Conservation (phyloP, 1,140 invertebrate genomes). For the Dufourea novaeangliae region DNA sequence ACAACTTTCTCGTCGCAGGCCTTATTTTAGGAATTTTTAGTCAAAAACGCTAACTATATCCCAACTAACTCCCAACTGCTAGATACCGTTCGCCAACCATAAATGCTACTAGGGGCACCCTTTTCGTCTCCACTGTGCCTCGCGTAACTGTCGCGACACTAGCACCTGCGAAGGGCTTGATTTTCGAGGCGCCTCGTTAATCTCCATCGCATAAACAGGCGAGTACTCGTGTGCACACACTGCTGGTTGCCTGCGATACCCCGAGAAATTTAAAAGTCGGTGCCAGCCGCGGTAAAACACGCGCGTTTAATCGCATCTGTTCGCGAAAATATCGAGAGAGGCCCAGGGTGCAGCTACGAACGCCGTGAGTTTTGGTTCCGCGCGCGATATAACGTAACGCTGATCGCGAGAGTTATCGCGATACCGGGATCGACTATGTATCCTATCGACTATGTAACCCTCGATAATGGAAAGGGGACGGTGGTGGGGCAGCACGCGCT, state of each 20-base stretch:
- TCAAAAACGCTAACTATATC: too few species aligned
- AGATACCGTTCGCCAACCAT: too few species aligned
- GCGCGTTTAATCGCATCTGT: conserved; percentile 22
- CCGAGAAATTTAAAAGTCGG: conserved; percentile 30
- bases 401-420: conserved; percentile 19
- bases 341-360: background rate
- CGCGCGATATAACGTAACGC: conserved; percentile 17
- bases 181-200: conserved; percentile 21
- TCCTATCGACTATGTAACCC: background rate
- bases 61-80: too few species aligned
- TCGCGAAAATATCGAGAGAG: background rate
- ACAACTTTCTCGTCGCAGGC: too few species aligned
- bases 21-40: too few species aligned
- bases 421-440: conserved; percentile 22
- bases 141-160: too few species aligned
- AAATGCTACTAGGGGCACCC: too few species aligned
- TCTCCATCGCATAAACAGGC: conserved; percentile 22
- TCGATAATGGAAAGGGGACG: conserved; percentile 33
- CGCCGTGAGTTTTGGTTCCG: background rate
- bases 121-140: too few species aligned
- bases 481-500: conserved; percentile 15
- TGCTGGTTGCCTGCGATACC: conserved; percentile 11
- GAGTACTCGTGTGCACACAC: too few species aligned
- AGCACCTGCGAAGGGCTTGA: background rate
- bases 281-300: background rate